These are phyloP conservation scores for Emys orbicularis DNA, from an alignment of 2,797 vertebrate species.

Conservation along the genomic window DNA sequence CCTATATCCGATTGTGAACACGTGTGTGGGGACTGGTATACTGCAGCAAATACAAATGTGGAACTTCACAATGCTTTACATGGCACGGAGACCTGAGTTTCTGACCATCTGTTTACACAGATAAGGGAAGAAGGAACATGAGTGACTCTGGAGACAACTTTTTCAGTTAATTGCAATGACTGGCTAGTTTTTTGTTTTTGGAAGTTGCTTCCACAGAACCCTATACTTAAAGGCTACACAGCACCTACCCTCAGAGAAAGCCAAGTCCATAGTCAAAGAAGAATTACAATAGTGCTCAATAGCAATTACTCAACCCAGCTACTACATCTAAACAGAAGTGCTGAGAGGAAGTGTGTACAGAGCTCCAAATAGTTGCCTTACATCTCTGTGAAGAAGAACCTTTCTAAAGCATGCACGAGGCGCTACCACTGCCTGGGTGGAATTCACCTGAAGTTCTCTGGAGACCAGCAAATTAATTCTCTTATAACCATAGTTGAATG, in stretches of 20 bases:
- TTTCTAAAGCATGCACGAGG: not conserved
- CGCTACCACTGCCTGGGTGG: slow-evolving; percentile 45
- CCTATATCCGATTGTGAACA: not conserved
- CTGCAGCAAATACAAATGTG: not conserved
- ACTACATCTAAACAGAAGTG: slow-evolving; percentile 66
- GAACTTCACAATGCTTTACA: not conserved
- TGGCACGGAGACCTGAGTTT: not conserved
- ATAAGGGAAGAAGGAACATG: not conserved
- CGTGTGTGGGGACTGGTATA: not conserved
- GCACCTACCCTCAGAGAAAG: not conserved
- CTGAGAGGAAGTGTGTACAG: slow-evolving; percentile 51
- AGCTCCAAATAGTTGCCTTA: slow-evolving; percentile 47
- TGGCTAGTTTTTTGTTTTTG: not conserved
- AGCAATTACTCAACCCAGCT: not conserved
- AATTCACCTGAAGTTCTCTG: slow-evolving; percentile 72
- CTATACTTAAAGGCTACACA: not conserved
- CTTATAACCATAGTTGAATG: slow-evolving; percentile 32
- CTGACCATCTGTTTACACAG: not conserved
- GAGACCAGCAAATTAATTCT: not conserved
- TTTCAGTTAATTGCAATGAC: not conserved
- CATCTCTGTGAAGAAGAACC: slow-evolving; percentile 37
- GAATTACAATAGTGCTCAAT: slow-evolving; percentile 9
- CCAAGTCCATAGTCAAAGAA: not conserved
- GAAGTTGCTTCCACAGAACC: not conserved
- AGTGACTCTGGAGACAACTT: not conserved